phyloP scores from a whole-genome alignment of 2,888 invertebrate species.

The Luffia ferchaultella region DNA sequence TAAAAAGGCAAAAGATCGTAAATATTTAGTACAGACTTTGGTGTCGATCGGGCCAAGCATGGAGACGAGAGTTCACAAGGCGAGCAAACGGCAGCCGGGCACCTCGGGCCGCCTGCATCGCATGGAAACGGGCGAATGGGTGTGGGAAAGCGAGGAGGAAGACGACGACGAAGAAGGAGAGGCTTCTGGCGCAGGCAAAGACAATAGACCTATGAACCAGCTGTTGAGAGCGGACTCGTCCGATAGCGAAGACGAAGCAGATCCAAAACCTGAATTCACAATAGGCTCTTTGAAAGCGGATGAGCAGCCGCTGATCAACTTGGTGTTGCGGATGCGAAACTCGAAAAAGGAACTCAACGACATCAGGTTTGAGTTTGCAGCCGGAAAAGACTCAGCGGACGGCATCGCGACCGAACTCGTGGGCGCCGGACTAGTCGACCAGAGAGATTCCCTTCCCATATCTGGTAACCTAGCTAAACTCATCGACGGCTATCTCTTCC shows the following conservation, averaged over 20 bases:
- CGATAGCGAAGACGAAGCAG: conserved; percentile 50
- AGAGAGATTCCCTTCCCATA: conserved; percentile 90
- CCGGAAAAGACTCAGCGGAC: conserved; percentile 91
- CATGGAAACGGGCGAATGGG: conserved; percentile 97
- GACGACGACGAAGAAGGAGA: conserved; percentile 67
- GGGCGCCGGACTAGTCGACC: conserved; percentile 94
- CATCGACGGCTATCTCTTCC: conserved; percentile 73
- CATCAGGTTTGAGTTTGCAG: conserved; percentile 97
- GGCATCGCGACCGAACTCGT: conserved; percentile 97
- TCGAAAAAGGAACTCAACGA: conserved; percentile 94
- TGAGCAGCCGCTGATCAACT: conserved; percentile 73
- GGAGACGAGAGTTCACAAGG: conserved; percentile 92
- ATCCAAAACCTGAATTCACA: conserved; percentile 31
- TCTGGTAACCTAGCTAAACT: conserved; percentile 91
- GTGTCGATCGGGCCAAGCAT: conserved; percentile 88
- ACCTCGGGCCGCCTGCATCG: conserved; percentile 87
- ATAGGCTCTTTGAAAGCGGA: conserved; percentile 30
- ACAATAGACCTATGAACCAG: conserved; percentile 70
- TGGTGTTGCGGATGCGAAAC: conserved; percentile 92
- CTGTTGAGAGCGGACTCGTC: conserved; percentile 67
- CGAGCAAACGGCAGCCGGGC: conserved; percentile 84
- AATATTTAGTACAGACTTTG: conserved; percentile 86
- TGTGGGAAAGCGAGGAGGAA: conserved; percentile 96
- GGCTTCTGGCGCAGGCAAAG: conserved; percentile 57
- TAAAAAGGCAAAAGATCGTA: conserved; percentile 96